Percentiles rank a stretch among this genome's conserved stretches.
Conservation (phyloP, 2,113 vertebrate genomes). For the Vicugna pacos region DNA sequence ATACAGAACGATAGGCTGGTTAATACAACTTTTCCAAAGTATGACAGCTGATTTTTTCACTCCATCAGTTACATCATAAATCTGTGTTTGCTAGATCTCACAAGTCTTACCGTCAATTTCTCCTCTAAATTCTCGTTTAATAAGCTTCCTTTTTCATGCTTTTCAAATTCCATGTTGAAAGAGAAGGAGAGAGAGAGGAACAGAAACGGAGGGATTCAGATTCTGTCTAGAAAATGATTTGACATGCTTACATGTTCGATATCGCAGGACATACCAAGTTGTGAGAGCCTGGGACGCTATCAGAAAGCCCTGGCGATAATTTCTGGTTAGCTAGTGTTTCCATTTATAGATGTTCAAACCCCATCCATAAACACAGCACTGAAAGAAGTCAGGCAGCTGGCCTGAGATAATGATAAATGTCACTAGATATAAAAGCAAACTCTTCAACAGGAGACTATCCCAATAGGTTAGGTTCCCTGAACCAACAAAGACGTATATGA, state of each 20-base stretch:
- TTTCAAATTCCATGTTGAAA: conserved; percentile 88
- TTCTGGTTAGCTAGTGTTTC: conserved; percentile 90
- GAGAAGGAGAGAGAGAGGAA: conserved; percentile 29
- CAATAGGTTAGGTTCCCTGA: conserved; percentile 52
- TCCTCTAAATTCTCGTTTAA: conserved; percentile 79
- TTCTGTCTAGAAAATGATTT: conserved; percentile 81
- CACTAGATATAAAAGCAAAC: conserved; percentile 79
- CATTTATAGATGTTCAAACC: conserved; percentile 95
- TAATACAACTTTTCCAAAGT: not conserved
- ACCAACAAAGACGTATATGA: not conserved
- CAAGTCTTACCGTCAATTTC: conserved; percentile 87
- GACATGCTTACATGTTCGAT: conserved; percentile 85
- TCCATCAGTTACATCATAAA: not conserved
- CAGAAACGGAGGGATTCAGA: conserved; percentile 58
- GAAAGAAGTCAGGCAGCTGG: conserved; percentile 89
- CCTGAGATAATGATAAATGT: conserved; percentile 90
- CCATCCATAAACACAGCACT: conserved; percentile 93
- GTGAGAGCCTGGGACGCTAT: conserved; percentile 85
- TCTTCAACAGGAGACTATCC: conserved; percentile 66
- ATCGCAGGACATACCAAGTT: conserved; percentile 82
- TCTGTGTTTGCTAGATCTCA: conserved; percentile 46
- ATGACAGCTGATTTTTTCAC: conserved; percentile 45
- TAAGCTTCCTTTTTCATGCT: conserved; percentile 77
- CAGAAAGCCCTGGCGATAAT: conserved; percentile 86
- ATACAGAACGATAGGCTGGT: conserved; percentile 50